phyloP scores from a whole-genome alignment of 2,797 vertebrate genomes.

The Buceros bicornis region DNA sequence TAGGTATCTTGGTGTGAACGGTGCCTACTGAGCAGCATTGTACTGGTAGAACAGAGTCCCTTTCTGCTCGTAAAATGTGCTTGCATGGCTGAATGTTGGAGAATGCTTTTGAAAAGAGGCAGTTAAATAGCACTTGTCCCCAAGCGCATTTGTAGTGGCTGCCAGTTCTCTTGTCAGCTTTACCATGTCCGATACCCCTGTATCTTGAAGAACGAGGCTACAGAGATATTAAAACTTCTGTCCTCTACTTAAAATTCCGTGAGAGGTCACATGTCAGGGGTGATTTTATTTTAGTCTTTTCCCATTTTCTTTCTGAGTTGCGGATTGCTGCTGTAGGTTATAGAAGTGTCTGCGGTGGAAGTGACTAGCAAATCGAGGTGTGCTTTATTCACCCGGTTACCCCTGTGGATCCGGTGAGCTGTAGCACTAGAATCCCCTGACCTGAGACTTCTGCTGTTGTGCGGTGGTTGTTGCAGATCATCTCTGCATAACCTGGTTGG shows the following conservation, averaged over 20 bases:
- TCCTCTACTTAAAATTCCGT: not conserved
- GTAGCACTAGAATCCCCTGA: accelerated
- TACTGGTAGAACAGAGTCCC: not conserved
- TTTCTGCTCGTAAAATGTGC: not conserved
- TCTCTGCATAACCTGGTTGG: accelerated
- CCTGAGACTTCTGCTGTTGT: accelerated
- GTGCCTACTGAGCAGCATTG: not conserved
- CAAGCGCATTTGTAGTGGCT: not conserved
- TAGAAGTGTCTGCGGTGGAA: not conserved
- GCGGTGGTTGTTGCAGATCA: not conserved
- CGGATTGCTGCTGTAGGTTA: accelerated
- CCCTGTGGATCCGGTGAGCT: not conserved
- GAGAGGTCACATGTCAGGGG: not conserved
- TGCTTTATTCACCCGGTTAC: not conserved
- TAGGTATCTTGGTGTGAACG: not conserved
- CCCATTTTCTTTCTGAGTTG: not conserved
- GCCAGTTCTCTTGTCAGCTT: not conserved
- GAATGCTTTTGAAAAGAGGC: not conserved
- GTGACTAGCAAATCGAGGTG: accelerated
- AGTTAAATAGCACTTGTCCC: not conserved
- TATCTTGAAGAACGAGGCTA: not conserved
- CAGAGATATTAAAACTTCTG: not conserved
- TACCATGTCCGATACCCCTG: not conserved
- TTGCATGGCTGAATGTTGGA: not conserved
- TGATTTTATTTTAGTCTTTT: not conserved